Base-by-base conservation (phyloP, 2,888 invertebrate species). In the Bedellia somnulentella region DNA sequence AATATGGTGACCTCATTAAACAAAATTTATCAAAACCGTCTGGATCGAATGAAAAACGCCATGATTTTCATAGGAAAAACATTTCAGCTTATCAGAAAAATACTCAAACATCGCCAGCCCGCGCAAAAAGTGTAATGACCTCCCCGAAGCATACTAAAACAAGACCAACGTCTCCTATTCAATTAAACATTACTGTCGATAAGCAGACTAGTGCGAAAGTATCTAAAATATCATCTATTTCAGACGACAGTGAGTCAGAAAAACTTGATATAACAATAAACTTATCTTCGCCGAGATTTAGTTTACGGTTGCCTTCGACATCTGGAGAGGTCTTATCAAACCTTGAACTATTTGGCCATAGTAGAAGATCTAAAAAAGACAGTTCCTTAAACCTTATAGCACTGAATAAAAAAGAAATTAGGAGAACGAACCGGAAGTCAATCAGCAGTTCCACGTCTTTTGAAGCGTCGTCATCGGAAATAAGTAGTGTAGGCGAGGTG, bases 101-200 rank as follows among this genome's bases (percentile, higher is more conserved):
- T 30, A 77, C 76, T 3, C 77, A 77, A 42, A 77, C 77, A 1
- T 73, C 76, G 4, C 75, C 75, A 3, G 59, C 64, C 17, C 67
- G 53, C 23, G 63, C 63, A 0, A 71, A 67, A 44, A 52, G 57
- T 42, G 55, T 67, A 1, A 76, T 71, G 73, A 77, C 76, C 2
- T 77, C 76, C 10, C 76, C 77, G 4, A 60, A 56, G 13, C 55
- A 37, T 39, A 63, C 62, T 9, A 71, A 70, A 42, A 67, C 67
- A 2, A 57, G 73, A 36, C 59, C 71, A 0, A 76, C 75, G 9
- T 76, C 77, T 2, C 70, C 75, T 10, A 54, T 75, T 30, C 34
- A 39, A 2, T 29, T 53, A 9, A 43, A 54, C 2, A 30, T 52
- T 2, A 55, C 52, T 2, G 48, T 62, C 2, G 61, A 67, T 35